Conservation (phyloP, 1,140 invertebrate species). For the Aphelinus atriplicis region DNA sequence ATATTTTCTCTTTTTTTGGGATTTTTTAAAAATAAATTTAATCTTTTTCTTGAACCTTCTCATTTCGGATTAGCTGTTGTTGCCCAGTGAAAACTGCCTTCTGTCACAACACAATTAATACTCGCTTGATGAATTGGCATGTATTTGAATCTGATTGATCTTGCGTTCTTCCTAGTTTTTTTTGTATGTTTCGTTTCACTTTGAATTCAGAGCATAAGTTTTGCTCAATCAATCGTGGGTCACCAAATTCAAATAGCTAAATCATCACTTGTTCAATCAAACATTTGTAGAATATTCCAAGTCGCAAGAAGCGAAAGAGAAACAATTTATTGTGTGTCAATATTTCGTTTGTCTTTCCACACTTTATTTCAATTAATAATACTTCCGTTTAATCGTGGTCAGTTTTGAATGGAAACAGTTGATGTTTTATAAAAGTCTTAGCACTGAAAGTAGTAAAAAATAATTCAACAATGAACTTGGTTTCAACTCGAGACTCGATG, state of each 20-base stretch:
- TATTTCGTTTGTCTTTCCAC: neutral
- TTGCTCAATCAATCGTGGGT: conserved; percentile 40
- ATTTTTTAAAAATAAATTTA: conserved; percentile 51
- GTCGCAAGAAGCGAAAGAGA: conserved; percentile 37
- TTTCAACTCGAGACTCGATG: neutral
- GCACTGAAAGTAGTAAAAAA: conserved; percentile 25
- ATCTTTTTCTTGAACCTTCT: conserved; percentile 58
- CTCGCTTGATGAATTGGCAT: conserved; percentile 62
- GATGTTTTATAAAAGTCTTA: conserved; percentile 23
- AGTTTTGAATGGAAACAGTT: conserved; percentile 28
- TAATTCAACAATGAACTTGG: conserved; percentile 25
- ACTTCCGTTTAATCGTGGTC: conserved; percentile 15
- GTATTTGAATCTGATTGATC: conserved; percentile 55
- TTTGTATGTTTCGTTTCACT: conserved; percentile 40
- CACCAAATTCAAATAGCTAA: conserved; percentile 53
- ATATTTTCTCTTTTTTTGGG: conserved; percentile 48
- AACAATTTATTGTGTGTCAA: conserved; percentile 12
- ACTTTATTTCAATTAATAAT: conserved; percentile 23
- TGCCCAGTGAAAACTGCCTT: conserved; percentile 68
- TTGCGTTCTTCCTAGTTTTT: conserved; percentile 37
- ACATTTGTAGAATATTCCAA: conserved; percentile 53
- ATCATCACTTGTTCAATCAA: conserved; percentile 47
- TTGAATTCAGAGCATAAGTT: conserved; percentile 36
- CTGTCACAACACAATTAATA: conserved; percentile 67
- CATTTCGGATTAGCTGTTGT: conserved; percentile 61